phyloP scores from a whole-genome alignment of 2,888 invertebrate species.

The Cheilosia scutellata region DNA sequence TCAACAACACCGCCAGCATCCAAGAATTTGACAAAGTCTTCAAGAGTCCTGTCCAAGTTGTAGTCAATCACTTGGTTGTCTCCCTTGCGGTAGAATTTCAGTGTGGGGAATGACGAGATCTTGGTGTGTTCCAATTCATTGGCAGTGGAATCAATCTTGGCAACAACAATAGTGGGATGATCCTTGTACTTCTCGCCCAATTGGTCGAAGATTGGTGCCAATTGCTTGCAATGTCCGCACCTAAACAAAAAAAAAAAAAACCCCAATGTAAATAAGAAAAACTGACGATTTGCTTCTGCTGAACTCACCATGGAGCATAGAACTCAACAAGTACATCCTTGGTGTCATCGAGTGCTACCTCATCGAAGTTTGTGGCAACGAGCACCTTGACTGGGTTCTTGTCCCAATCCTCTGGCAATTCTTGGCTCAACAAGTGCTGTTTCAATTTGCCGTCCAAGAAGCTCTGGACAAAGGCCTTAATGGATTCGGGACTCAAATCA shows the following conservation, averaged over 20 bases:
- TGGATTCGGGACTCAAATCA: slow-evolving; percentile 81
- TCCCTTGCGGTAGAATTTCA: slow-evolving; percentile 96
- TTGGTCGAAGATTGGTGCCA: slow-evolving; percentile 98
- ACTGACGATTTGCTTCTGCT: not conserved
- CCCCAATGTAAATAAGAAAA: not conserved
- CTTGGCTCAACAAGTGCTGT: slow-evolving; percentile 97
- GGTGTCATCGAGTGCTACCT: slow-evolving; percentile 92
- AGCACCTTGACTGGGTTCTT: slow-evolving; percentile 95
- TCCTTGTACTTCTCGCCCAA: slow-evolving; percentile 96
- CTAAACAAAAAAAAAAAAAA: slow-evolving; percentile 78
- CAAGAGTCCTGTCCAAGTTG: slow-evolving; percentile 97
- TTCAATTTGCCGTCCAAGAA: slow-evolving; percentile 97
- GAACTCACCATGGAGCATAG: slow-evolving; percentile 96
- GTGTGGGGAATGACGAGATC: slow-evolving; percentile 96
- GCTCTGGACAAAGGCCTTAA: slow-evolving; percentile 91
- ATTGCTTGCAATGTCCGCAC: slow-evolving; percentile 99
- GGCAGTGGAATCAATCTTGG: slow-evolving; percentile 99
- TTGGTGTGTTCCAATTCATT: slow-evolving; percentile 99
- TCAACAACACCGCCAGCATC: slow-evolving; percentile 95
- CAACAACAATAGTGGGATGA: slow-evolving; percentile 92
- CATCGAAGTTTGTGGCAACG: slow-evolving; percentile 97
- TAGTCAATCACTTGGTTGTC: slow-evolving; percentile 96
- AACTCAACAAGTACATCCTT: slow-evolving; percentile 99
- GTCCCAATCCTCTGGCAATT: slow-evolving; percentile 98
- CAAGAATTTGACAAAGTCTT: slow-evolving; percentile 96